Evolutionary conservation across 2,888 invertebrate species (phyloP).

Genomic region (Acronicta alni): DNA sequence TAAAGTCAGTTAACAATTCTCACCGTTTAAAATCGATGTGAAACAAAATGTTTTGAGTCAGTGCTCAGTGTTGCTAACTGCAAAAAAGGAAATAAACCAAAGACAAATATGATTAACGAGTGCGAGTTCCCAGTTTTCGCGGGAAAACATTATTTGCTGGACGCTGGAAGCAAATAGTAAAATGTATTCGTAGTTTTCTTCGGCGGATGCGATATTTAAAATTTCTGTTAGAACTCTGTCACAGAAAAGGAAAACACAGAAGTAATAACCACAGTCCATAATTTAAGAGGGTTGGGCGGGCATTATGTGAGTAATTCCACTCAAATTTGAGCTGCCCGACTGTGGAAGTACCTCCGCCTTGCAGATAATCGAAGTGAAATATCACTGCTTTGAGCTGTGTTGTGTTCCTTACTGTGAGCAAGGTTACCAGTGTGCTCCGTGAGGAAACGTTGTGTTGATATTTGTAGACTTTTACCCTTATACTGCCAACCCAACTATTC

Average conservation of each 20-base stretch:
- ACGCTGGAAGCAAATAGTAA: conserved; percentile 16
- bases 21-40: conserved; percentile 9
- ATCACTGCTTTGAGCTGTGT: too few relatives aligned
- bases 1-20: conserved; percentile 8
- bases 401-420: too few relatives aligned
- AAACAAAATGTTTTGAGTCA: conserved; percentile 17
- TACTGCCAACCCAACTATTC: too few relatives aligned
- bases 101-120: conserved; percentile 28
- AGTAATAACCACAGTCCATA: background rate
- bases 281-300: too few relatives aligned
- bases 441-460: too few relatives aligned
- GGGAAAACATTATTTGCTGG: conserved; percentile 35
- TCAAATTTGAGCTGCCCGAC: too few relatives aligned
- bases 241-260: conserved; percentile 4
- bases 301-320: too few relatives aligned
- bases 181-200: conserved; percentile 20
- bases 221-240: conserved; percentile 23
- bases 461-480: too few relatives aligned
- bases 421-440: too few relatives aligned
- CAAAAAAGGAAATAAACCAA: conserved; percentile 37
- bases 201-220: conserved; percentile 39
- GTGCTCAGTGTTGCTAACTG: conserved; percentile 36
- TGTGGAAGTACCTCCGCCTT: too few relatives aligned
- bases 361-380: too few relatives aligned
- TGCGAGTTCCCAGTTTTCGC: conserved; percentile 31